Conservation (phyloP, 2,113 vertebrate species). For the Redunca redunca region DNA sequence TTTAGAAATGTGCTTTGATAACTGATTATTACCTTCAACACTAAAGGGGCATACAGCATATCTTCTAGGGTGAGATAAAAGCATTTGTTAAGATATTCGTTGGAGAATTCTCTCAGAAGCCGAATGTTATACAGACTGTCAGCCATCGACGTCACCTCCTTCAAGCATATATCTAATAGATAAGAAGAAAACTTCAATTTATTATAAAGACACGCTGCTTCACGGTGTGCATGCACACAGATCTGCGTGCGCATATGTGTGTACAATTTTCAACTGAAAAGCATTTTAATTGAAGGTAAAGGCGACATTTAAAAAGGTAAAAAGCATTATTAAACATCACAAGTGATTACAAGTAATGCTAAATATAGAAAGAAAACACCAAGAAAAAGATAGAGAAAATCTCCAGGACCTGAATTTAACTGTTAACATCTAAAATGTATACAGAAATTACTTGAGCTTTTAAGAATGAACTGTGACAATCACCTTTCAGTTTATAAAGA, state of each 20-base stretch:
- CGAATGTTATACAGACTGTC: conserved; percentile 96
- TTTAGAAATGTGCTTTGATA: accelerated
- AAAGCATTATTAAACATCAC: background rate
- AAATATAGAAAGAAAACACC: background rate
- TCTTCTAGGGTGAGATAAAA: conserved; percentile 94
- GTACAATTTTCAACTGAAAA: background rate
- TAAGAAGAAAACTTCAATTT: background rate
- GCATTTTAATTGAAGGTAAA: background rate
- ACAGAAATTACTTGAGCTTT: background rate
- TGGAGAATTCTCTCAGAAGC: conserved; percentile 90
- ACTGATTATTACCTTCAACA: conserved; percentile 87
- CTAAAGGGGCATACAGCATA: conserved; percentile 91
- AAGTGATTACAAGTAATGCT: background rate
- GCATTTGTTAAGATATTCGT: conserved; percentile 90
- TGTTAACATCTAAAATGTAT: accelerated
- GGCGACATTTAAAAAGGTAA: no score
- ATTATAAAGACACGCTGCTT: background rate
- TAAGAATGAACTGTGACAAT: background rate
- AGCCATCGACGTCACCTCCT: conserved; percentile 91
- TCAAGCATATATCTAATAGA: conserved; percentile 92
- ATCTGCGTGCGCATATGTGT: accelerated
- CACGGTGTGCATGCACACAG: accelerated
- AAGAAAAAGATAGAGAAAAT: background rate
- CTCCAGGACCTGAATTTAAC: background rate
- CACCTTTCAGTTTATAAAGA: background rate